Evolutionary conservation across 1,140 invertebrate genomes (phyloP).

Genomic region (Drosophila auraria): DNA sequence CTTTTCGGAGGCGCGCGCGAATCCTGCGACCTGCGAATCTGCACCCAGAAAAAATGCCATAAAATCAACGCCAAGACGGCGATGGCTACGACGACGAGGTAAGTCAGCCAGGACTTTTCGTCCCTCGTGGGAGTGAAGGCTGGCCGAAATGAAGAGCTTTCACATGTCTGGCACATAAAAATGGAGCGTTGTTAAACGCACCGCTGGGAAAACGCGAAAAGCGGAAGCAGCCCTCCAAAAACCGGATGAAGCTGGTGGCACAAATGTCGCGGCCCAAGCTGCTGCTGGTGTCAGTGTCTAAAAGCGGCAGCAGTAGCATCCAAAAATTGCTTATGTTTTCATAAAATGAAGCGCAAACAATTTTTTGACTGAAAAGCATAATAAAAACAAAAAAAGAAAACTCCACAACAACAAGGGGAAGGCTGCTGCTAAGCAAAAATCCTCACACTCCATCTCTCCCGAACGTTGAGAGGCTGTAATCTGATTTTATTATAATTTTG

Average conservation of each 20-base stretch:
- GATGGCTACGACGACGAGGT: slow-evolving; percentile 60
- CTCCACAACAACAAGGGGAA: slow-evolving; percentile 34
- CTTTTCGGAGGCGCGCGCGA: slow-evolving; percentile 5
- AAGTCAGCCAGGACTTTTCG: slow-evolving; percentile 46
- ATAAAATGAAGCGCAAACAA: slow-evolving; percentile 82
- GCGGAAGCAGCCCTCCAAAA: slow-evolving; percentile 28
- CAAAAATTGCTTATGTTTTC: slow-evolving; percentile 82
- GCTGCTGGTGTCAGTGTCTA: slow-evolving; percentile 74
- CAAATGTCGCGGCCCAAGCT: slow-evolving; percentile 58
- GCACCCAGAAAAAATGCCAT: slow-evolving; percentile 72
- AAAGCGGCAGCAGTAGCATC: slow-evolving; percentile 39
- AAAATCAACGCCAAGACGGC: slow-evolving; percentile 74
- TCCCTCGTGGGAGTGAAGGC: slow-evolving; percentile 16
- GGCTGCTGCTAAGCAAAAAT: slow-evolving; percentile 34
- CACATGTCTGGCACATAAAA: slow-evolving; percentile 81
- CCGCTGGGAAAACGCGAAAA: slow-evolving; percentile 63
- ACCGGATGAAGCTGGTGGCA: slow-evolving; percentile 29
- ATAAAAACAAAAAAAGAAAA: slow-evolving; percentile 57
- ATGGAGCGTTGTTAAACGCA: slow-evolving; percentile 81
- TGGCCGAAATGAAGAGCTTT: slow-evolving; percentile 76
- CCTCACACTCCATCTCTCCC: slow-evolving; percentile 20
- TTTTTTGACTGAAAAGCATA: slow-evolving; percentile 80
- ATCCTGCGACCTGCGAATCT: slow-evolving; percentile 14
- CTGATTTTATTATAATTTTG: slow-evolving; percentile 84
- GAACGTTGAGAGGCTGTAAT: slow-evolving; percentile 68